Evolutionary conservation across 2,113 vertebrate species (phyloP), one percentile per base, ranked within the genome.

Genomic region (Notothenia rossii): DNA sequence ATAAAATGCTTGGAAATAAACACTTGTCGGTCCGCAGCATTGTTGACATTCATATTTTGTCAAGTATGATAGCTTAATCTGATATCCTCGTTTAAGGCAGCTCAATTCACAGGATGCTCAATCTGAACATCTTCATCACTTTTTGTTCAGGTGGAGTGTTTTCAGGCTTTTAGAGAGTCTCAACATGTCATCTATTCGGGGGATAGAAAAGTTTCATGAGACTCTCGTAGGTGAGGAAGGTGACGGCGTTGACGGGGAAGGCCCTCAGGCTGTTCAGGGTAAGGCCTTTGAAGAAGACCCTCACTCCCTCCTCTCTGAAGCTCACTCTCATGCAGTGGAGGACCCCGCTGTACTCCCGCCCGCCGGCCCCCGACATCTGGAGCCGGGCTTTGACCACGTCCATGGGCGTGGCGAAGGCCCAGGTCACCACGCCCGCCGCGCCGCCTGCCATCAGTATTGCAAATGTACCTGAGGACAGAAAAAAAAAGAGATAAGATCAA

Each of bases 351-450:
- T 96, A 96, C 13, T 70, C 68, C 3, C 62, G 80, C 3, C 78
- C 92, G 11, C 92, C 89, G 3, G 93, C 87, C 8, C 96, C 95
- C 0, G 94, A 95, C 96, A 96, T 95, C 92, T 97, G 96, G 70
- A 97, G 93, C 7, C 96, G 92, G 0, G 95, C 93, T 88, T 97
- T 97, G 53, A 97, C 85, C 18, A 97, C 95, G 0, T 97, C 96
- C 89, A 97, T 93, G 1, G 96, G 96, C 0, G 96, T 97, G 58
- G 96, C 96, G 2, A 83, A 77, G 2, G 82, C 82, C 96, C 96
- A 97, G 8, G 94, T 95, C 46, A 91, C 51, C 13, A 95, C 93
- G 3, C 96, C 96, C 0, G 96, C 95, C 1, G 90, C 62, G 3
- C 96, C 96, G 0, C 96, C 96, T 0, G 96, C 96, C 81, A 96